Evolutionary conservation across 2,797 vertebrate genomes (phyloP).

Genomic region (Graptemys geographica): DNA sequence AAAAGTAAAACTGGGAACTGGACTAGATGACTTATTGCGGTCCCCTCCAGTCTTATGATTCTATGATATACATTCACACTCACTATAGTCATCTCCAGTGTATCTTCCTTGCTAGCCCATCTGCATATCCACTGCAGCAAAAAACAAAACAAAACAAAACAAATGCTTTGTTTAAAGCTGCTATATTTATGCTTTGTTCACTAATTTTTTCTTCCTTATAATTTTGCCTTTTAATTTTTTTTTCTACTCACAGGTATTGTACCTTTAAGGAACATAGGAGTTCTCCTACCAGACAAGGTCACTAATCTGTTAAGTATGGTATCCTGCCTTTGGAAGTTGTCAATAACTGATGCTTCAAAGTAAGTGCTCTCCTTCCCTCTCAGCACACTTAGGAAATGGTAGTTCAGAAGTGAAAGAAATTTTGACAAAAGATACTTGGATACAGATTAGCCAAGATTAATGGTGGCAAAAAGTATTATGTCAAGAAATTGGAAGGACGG

Average conservation of each 20-base stretch:
- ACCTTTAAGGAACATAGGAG: background rate
- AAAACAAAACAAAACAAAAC: no score
- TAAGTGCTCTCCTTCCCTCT: background rate
- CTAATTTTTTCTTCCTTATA: background rate
- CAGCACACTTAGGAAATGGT: background rate
- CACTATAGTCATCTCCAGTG: no score
- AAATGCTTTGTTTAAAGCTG: accelerated
- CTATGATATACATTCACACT: background rate
- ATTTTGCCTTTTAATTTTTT: background rate
- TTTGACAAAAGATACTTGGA: conserved; percentile 13
- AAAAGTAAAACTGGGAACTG: background rate
- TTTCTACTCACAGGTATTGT: background rate
- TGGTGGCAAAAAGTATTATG: conserved; percentile 20
- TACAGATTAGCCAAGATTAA: conserved; percentile 23
- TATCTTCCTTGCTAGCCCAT: background rate
- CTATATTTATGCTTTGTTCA: background rate
- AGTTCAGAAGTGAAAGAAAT: conserved; percentile 33
- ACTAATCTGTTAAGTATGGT: background rate
- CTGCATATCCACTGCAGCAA: background rate
- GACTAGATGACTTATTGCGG: no score
- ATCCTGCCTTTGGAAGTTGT: conserved; percentile 14
- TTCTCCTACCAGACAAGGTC: background rate
- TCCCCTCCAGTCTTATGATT: no score
- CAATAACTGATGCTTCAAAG: background rate
- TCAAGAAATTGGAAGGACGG: background rate